Conservation (phyloP, 2,113 vertebrate species). For the Cichladusa arquata region DNA sequence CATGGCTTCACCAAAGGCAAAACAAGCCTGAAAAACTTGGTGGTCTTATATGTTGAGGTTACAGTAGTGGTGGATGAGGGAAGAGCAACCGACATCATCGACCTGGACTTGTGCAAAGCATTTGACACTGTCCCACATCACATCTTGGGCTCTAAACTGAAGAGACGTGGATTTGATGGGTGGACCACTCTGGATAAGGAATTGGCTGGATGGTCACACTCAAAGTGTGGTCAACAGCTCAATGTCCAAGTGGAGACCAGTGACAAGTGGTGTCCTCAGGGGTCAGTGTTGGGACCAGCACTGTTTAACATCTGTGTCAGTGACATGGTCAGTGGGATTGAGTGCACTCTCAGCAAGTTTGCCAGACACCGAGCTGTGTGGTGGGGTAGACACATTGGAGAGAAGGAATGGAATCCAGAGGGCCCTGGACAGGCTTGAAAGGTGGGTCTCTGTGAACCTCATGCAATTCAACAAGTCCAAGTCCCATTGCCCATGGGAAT, state of each 20-base stretch:
- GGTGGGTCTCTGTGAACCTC: neutral
- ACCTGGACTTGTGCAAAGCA: neutral
- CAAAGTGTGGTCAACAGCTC: neutral
- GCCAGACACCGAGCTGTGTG: neutral
- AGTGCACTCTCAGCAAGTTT: neutral
- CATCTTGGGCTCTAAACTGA: neutral
- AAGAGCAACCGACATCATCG: neutral
- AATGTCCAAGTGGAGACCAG: neutral
- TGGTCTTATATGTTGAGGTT: neutral
- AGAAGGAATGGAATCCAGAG: neutral
- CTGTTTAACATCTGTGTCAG: neutral
- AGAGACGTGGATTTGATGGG: neutral
- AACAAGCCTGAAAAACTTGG: neutral
- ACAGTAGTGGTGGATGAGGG: neutral
- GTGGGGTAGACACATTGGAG: neutral
- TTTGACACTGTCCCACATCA: neutral
- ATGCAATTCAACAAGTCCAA: neutral
- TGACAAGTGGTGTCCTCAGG: neutral
- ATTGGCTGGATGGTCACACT: neutral
- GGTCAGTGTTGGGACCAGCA: neutral
- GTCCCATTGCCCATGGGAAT: neutral
- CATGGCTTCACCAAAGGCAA: neutral
- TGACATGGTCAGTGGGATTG: neutral
- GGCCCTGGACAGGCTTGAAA: neutral
- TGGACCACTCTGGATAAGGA: neutral